Evolutionary conservation across 1,140 invertebrate species (phyloP), one percentile per base, ranked within the genome.

Genomic region (Triops longicaudatus): DNA sequence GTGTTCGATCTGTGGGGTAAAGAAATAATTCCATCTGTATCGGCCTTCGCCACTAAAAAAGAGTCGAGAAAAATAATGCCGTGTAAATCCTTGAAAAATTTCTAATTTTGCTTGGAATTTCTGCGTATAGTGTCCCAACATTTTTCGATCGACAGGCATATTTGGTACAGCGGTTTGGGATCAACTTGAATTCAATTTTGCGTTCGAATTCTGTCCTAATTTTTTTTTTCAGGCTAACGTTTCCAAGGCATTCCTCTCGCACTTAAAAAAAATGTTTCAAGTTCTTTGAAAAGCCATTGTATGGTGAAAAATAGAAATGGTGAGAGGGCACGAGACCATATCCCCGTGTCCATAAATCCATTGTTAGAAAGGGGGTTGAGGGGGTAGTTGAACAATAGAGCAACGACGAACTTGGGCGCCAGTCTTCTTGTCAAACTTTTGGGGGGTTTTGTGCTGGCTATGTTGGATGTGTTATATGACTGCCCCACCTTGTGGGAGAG

Each of bases 341-440:
- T 63, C 50, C 50, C 50, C 50, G 22, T 63, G 22, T 63, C 50
- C 50, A 63, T 63, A 63, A 63, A 63, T 63, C 50, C 50, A 63
- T 63, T 63, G 50, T 63, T 37, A 37, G 31, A 4, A 37, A 63
- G 17, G 22, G 50, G 43, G 43, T 5, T 44, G 11, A 12, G 11
- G 50, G 50, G 50, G 2, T 37, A 37, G 31, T 63, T 63, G 50
- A 63, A 63, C 50, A 63, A 63, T 63, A 14, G 50, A 37, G 31
- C 31, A 37, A 14, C 50, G 50, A 63, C 50, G 50, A 63, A 63
- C 17, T 14, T 63, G 17, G 50, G 50, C 50, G 50, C 50, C 50
- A 63, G 50, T 14, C 50, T 63, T 63, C 14, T 63, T 63, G 50
- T 63, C 50, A 63, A 63, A 9, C 50, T 63, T 63, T 2, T 2